These are phyloP conservation scores for Eupristina koningsbergeri DNA, from an alignment of 1,140 invertebrate species.

Conservation along the genomic window DNA sequence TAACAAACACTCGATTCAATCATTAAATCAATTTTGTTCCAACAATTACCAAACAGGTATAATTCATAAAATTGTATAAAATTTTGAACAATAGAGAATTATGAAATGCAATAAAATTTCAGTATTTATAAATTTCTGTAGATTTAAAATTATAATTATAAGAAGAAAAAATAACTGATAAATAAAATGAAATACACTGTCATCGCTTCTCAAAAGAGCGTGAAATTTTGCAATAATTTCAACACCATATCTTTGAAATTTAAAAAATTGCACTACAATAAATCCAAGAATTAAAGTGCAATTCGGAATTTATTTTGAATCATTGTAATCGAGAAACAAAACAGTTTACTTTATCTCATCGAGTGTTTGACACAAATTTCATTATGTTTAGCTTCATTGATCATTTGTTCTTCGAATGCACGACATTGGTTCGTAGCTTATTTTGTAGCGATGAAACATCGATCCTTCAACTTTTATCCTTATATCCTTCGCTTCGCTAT, in stretches of 20 bases:
- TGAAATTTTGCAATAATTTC: not conserved
- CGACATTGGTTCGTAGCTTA: not conserved
- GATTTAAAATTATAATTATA: not conserved
- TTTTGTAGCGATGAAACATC: not conserved
- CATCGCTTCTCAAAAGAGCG: not conserved
- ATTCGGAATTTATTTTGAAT: too few species aligned
- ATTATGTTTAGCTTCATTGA: not conserved
- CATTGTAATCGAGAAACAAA: not conserved
- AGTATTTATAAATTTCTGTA: not conserved
- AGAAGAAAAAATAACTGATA: too few species aligned
- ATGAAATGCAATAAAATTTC: not conserved
- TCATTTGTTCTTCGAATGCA: not conserved
- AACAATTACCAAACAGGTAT: too few species aligned
- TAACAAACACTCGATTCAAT: not conserved
- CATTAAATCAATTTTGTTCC: not conserved
- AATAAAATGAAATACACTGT: not conserved
- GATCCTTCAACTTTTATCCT: not conserved
- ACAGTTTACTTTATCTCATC: not conserved
- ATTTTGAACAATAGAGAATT: not conserved
- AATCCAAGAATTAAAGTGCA: not conserved
- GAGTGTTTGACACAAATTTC: not conserved
- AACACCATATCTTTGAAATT: not conserved
- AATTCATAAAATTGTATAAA: not conserved
- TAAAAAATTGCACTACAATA: not conserved
- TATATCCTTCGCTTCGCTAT: too few species aligned